Base-by-base conservation (phyloP, 2,888 invertebrate species). In the Tachina grossa region DNA sequence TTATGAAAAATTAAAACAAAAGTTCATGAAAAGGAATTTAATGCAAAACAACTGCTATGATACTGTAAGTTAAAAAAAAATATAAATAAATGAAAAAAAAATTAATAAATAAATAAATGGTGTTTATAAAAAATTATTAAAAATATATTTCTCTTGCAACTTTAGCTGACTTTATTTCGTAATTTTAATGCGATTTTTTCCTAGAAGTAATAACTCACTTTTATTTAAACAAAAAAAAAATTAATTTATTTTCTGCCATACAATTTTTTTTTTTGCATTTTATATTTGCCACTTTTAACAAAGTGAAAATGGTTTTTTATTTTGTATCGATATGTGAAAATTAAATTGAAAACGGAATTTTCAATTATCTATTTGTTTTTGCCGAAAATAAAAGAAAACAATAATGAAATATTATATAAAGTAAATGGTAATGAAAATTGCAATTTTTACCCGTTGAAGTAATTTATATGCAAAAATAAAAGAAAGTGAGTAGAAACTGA, bases 231-330 rank as follows among this genome's bases (percentile, higher is more conserved):
- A 31, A 31, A 31, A 31, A 31, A 31, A 2, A 31, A 31, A n/a
- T n/a, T 31, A 31, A 4, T 31, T 31, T 31, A 31, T 0, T 31
- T 31, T 31, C 76, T 80, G 66, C 53, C 84, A 76, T 65, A 39
- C 59, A 71, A 69, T 69, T 79, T 84, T 69, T 63, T n/a, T 51
- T 69, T 84, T 79, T 69, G 49, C 43, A 65, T 69, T 77, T 51
- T 49, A 63, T 63, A 10, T 16, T 39, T 13, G 16, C 41, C 9
- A 9, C 16, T n/a, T 1, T 31, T 19, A 1, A 49, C 49, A 41
- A 61, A 13, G 10, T 51, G 2, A 53, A 22, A 22, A 53, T 5
- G 11, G 2, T 51, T 9, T 51, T 51, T 51, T 1, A 16, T 16
- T 51, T 16, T 9, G 16, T 2, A 10, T 9, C 4, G 31, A 31